Evolutionary conservation across 2,113 vertebrate genomes (phyloP).

Genomic region (Mormyrus lacerda): DNA sequence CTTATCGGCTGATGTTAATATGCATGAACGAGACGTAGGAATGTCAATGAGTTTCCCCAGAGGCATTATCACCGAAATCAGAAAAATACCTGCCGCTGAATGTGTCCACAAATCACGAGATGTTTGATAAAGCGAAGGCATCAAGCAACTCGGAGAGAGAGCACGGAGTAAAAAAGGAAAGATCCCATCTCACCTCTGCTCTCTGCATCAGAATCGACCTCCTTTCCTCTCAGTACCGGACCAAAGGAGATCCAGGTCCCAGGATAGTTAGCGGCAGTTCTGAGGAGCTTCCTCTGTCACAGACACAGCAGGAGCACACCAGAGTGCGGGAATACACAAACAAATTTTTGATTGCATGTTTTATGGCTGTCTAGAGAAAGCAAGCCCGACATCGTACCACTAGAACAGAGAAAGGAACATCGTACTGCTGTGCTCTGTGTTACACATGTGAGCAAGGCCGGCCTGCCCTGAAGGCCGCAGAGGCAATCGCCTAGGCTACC

Average conservation of each 20-base stretch:
- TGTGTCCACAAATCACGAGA: not conserved
- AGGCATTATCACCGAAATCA: not conserved
- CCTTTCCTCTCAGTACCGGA: slow-evolving; percentile 44
- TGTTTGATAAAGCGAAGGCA: not conserved
- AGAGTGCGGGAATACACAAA: not conserved
- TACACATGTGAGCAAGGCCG: not conserved
- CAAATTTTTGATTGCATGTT: not conserved
- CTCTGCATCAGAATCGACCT: slow-evolving; percentile 36
- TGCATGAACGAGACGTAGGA: not conserved
- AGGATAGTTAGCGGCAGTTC: slow-evolving; percentile 32
- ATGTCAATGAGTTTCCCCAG: not conserved
- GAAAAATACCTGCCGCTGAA: not conserved
- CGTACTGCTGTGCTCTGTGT: not conserved
- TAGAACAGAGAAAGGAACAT: not conserved
- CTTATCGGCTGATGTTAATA: not conserved
- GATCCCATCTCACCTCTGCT: slow-evolving; percentile 38
- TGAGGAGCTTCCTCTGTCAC: slow-evolving; percentile 29
- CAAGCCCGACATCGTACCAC: not conserved
- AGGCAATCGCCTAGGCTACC: not conserved
- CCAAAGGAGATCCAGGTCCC: slow-evolving; percentile 48
- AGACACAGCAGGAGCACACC: not conserved
- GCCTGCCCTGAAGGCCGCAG: not conserved
- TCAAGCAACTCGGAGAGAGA: not conserved
- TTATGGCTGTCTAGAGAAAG: not conserved
- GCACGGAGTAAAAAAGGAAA: not conserved